Conservation (phyloP, 2,888 invertebrate species). For the Aleiodes leptofemur region DNA sequence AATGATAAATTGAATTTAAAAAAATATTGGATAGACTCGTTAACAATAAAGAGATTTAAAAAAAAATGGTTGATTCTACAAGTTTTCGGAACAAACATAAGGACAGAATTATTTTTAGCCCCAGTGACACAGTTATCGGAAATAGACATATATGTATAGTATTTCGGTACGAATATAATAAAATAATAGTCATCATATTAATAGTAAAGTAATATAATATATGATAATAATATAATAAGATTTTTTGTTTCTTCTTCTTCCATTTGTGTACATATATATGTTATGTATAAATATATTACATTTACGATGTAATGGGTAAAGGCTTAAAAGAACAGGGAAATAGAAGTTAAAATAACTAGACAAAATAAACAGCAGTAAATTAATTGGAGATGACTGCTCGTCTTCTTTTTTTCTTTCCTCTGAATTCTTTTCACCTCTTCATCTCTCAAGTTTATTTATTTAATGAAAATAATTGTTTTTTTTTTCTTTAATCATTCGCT, state of each 20-base stretch:
- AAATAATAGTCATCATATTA: slow-evolving; percentile 63
- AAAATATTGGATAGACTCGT: slow-evolving; percentile 21
- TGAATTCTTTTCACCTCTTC: slow-evolving; percentile 37
- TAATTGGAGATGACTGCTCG: slow-evolving; percentile 55
- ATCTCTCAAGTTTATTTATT: slow-evolving; percentile 37
- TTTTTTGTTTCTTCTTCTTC: slow-evolving; percentile 17
- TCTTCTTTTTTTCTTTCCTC: slow-evolving; percentile 41
- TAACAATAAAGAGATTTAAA: slow-evolving; percentile 11
- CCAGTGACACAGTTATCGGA: slow-evolving; percentile 51
- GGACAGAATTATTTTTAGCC: slow-evolving; percentile 56
- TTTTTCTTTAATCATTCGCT: slow-evolving; percentile 6
- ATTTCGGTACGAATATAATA: slow-evolving; percentile 63
- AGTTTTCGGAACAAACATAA: slow-evolving; percentile 55
- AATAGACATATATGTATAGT: slow-evolving; percentile 49
- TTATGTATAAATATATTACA: slow-evolving; percentile 66
- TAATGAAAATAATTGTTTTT: slow-evolving; percentile 33
- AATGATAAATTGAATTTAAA: too few relatives aligned
- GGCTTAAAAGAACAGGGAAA: slow-evolving; percentile 48
- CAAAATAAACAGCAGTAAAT: slow-evolving; percentile 60
- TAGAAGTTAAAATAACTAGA: slow-evolving; percentile 21
- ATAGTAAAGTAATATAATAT: slow-evolving; percentile 61
- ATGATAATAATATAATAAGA: slow-evolving; percentile 41
- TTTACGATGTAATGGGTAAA: slow-evolving; percentile 59
- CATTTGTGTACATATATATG: slow-evolving; percentile 51
- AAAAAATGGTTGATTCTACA: too few relatives aligned